A percentile compares a stretch with the other conserved stretches of the same genome.
Conservation (phyloP, 2,888 invertebrate species). For the Biston stratarius region DNA sequence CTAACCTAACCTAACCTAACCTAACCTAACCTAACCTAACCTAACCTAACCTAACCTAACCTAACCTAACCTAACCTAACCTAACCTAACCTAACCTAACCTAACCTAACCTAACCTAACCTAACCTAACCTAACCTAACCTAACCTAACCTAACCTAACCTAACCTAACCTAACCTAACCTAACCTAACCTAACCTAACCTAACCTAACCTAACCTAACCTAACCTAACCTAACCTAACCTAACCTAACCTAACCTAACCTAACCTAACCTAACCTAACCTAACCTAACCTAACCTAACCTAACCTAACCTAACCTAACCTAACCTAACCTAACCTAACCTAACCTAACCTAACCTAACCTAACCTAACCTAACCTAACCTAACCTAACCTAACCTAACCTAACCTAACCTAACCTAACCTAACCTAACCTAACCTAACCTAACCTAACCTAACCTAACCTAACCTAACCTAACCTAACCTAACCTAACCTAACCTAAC, state of each 20-base stretch:
- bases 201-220: conserved; percentile 16
- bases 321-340: conserved; percentile 16
- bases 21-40: no score
- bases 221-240: conserved; percentile 16
- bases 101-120: no score
- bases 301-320: conserved; percentile 16
- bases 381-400: conserved; percentile 16
- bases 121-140: conserved; percentile 16
- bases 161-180: conserved; percentile 8
- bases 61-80: no score
- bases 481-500: conserved; percentile 15
- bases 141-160: conserved; percentile 15
- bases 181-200: conserved; percentile 15
- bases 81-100: no score
- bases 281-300: conserved; percentile 16
- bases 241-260: conserved; percentile 16
- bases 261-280: conserved; percentile 16
- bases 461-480: conserved; percentile 15
- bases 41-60: conserved; percentile 9
- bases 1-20: no score
- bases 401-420: conserved; percentile 16
- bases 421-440: conserved; percentile 16
- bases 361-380: conserved; percentile 15
- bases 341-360: conserved; percentile 15
- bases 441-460: conserved; percentile 16